Evolutionary conservation across 2,113 vertebrate species (phyloP), one percentile per base, ranked within the genome.

Genomic region (Melanostigma gelatinosum): DNA sequence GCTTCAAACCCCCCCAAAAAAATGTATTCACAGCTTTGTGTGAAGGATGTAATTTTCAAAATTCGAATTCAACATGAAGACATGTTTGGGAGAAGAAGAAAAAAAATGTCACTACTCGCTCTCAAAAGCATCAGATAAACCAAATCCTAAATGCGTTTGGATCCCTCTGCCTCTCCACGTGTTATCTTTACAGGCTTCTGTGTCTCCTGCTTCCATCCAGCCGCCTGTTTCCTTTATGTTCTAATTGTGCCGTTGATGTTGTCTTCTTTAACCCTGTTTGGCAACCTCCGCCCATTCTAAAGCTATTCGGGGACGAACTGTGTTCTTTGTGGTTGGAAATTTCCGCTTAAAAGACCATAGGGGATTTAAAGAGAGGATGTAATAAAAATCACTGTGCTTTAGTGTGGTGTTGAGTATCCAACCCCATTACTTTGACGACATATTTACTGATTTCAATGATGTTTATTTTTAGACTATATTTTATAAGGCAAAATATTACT

Each of bases 1-100:
- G 70, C 54, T 78, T 81, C 58, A 71, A 58, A 79, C 52, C 10
- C 4, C 34, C 29, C 54, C 10, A 4, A 57, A 57, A 11, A 57
- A 36, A 86, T 70, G 9, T 24, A 85, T 82, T 84, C 66, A 82
- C 67, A 29, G 83, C 36, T 61, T 77, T 85, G 81, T 81, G 83
- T 24, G 72, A 77, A 77, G 74, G 57, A 52, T 84, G 84, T 75
- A 74, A 73, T 83, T 77, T 58, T 76, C 29, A 60, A 75, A 78
- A 82, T 87, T 80, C 57, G 68, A 69, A 70, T 52, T 65, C 62
- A 34, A 34, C 66, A 24, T 38, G 71, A 68, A 64, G 68, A 65
- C 70, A 15, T 29, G 68, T 44, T 69, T 77, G 66, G 40, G 36
- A 24, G 10, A 48, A 16, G 13, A 16, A 44, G n/a, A 8, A 8